Percentiles rank a stretch among this genome's conserved stretches.
Evolutionary conservation across 2,797 vertebrate species (phyloP).

Genomic region (Anguilla anguilla): DNA sequence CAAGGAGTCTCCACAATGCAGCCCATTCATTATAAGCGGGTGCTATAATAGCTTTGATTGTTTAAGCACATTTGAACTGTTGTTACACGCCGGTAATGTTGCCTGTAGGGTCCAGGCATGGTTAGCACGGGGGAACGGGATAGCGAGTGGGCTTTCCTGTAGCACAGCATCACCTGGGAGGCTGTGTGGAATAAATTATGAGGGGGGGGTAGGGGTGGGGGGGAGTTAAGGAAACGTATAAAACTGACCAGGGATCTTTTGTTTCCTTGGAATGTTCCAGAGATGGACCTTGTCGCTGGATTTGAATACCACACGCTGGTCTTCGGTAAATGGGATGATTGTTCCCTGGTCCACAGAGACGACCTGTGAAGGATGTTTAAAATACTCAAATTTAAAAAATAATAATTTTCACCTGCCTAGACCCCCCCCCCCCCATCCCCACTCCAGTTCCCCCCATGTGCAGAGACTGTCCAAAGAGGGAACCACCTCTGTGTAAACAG

Average conservation of each 20-base stretch:
- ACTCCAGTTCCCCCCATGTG: too few relatives aligned
- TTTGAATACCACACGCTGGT: neutral
- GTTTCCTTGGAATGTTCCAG: neutral
- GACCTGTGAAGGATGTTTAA: neutral
- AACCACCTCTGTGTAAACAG: too few relatives aligned
- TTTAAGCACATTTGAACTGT: neutral
- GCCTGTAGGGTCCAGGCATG: neutral
- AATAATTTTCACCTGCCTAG: neutral
- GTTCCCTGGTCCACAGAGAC: neutral
- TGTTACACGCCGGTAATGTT: neutral
- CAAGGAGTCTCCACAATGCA: neutral
- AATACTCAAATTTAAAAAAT: neutral
- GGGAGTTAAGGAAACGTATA: neutral
- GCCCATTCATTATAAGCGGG: neutral
- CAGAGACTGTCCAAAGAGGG: neutral
- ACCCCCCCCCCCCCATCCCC: neutral
- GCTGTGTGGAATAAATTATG: slow-evolving; percentile 4
- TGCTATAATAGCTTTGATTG: neutral
- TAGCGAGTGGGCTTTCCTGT: neutral
- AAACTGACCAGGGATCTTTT: neutral
- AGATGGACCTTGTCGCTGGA: neutral
- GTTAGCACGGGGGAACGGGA: neutral
- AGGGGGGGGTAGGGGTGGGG: neutral
- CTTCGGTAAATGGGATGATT: neutral
- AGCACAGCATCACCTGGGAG: neutral